Evolutionary conservation across 1,140 invertebrate species (phyloP).

Genomic region (Holcopasites calliopsidis): DNA sequence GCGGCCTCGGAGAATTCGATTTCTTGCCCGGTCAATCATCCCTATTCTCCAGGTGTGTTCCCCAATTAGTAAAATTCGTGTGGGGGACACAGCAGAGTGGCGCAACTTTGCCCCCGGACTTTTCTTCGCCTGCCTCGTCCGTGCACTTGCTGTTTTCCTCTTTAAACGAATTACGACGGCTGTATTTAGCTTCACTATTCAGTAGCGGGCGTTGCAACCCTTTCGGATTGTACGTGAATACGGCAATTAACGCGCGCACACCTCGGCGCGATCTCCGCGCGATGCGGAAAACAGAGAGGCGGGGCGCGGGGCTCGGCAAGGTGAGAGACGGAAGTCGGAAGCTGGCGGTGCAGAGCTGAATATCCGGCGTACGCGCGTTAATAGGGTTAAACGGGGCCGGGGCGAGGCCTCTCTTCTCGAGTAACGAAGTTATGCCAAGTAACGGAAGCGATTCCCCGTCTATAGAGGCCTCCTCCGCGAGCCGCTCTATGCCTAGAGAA

Average conservation of each 20-base stretch:
- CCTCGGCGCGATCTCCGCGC: conserved; percentile 70
- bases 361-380: conserved; percentile 60
- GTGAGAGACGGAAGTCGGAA: conserved; percentile 18
- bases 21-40: neutral
- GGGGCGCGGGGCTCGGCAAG: neutral
- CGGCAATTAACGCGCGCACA: conserved; percentile 75
- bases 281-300: conserved; percentile 24
- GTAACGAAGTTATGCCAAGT: conserved; percentile 69
- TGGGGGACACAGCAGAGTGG: conserved; percentile 6
- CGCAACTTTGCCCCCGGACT: conserved; percentile 32
- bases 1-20: neutral
- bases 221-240: conserved; percentile 73
- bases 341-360: conserved; percentile 22
- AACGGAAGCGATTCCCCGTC: conserved; percentile 48
- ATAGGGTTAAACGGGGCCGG: conserved; percentile 60
- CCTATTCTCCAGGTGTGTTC: neutral
- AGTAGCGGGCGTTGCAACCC: conserved; percentile 71
- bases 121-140: conserved; percentile 57
- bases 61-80: conserved; percentile 21
- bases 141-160: conserved; percentile 57
- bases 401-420: conserved; percentile 37
- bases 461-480: too few species aligned
- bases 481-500: too few species aligned
- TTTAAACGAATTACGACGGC: conserved; percentile 73
- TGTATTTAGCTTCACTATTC: conserved; percentile 78